These are phyloP conservation scores for Chrysotoxum bicinctum DNA, from an alignment of 2,888 invertebrate species.

Conservation along the genomic window DNA sequence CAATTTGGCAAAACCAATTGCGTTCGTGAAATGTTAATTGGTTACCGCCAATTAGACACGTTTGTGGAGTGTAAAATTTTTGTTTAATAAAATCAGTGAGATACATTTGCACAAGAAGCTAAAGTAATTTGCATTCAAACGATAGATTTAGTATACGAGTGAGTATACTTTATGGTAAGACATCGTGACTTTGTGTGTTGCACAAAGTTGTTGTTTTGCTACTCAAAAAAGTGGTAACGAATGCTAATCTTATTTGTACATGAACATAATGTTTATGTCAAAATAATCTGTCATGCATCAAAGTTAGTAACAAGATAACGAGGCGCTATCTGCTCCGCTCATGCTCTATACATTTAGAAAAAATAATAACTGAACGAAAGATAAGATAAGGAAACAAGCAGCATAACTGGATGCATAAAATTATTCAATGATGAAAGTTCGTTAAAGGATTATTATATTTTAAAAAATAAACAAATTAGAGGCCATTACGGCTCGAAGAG, in stretches of 20 bases:
- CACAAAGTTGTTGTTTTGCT: background rate
- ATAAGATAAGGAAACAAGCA: background rate
- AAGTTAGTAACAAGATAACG: background rate
- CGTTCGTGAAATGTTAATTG: constrained; percentile 57
- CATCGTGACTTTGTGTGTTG: constrained; percentile 34
- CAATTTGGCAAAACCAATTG: background rate
- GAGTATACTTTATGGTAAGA: background rate
- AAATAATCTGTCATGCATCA: constrained; percentile 12
- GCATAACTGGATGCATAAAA: background rate
- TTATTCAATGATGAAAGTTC: background rate
- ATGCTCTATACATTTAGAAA: background rate
- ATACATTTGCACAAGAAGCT: constrained; percentile 23
- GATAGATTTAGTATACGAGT: background rate
- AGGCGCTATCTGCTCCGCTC: constrained; percentile 4
- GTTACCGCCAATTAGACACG: constrained; percentile 56
- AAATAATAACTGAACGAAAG: background rate
- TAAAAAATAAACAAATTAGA: too few species aligned
- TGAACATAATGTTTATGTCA: constrained; percentile 17
- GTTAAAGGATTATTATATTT: background rate
- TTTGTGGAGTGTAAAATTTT: constrained; percentile 54
- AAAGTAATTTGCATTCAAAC: constrained; percentile 48
- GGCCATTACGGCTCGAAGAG: too few species aligned
- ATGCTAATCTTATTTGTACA: background rate
- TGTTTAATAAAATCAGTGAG: constrained; percentile 25
- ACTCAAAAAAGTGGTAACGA: background rate